Evolutionary conservation across 2,888 invertebrate species (phyloP).

Genomic region (Hanleya hanleyi): DNA sequence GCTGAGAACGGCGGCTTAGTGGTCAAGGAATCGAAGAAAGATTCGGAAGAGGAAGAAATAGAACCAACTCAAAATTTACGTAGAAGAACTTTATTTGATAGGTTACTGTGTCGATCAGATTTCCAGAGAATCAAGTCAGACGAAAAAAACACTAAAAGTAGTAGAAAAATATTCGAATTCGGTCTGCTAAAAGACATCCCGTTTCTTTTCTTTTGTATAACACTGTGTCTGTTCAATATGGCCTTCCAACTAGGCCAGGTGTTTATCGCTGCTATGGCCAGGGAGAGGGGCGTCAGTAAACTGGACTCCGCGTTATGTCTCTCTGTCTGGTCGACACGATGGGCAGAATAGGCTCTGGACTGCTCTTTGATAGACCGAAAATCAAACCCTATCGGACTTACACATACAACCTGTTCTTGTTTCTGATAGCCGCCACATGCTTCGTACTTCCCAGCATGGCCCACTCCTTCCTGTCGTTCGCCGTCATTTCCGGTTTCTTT

Average conservation of each 20-base stretch:
- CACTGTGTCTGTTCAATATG: constrained; percentile 43
- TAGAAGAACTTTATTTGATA: too few relatives aligned
- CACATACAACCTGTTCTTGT: constrained; percentile 46
- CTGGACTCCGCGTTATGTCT: constrained; percentile 81
- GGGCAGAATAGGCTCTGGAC: constrained; percentile 81
- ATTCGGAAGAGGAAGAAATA: too few relatives aligned
- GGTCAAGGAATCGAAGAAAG: too few relatives aligned
- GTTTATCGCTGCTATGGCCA: constrained; percentile 51
- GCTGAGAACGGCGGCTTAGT: too few relatives aligned
- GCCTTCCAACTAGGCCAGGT: constrained; percentile 49
- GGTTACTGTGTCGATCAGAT: too few relatives aligned
- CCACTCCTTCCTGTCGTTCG: constrained; percentile 41
- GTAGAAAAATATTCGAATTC: constrained; percentile 34
- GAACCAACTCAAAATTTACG: too few relatives aligned
- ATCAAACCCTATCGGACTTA: constrained; percentile 42
- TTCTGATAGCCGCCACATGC: constrained; percentile 40
- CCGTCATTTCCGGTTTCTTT: constrained; percentile 40
- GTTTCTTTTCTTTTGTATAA: constrained; percentile 44
- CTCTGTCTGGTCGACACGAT: constrained; percentile 89
- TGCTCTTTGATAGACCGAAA: constrained; percentile 50
- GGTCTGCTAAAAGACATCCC: constrained; percentile 43
- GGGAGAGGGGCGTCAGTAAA: constrained; percentile 42
- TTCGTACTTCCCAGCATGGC: constrained; percentile 43
- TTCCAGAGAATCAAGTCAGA: too few relatives aligned
- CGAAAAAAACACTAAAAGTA: background rate